Percentiles rank a stretch among this genome's conserved stretches.
These are phyloP conservation scores for Dicerorhinus sumatrensis DNA, from an alignment of 2,113 vertebrate genomes.

Conservation along the genomic window DNA sequence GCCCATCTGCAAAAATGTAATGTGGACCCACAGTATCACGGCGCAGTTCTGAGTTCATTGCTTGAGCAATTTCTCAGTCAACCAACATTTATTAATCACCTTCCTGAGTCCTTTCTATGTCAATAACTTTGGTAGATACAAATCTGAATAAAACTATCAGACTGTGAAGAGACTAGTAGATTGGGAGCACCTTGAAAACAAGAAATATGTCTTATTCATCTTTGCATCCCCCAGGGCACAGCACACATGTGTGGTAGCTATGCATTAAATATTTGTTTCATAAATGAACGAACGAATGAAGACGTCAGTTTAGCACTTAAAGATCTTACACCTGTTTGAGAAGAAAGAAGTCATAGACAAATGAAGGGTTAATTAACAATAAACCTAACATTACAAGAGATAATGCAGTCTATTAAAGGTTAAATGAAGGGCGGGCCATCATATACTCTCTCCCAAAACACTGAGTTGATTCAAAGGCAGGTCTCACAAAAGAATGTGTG, in stretches of 20 bases:
- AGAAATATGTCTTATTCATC: not conserved
- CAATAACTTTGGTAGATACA: not conserved
- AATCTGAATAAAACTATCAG: not conserved
- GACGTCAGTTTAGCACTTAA: not conserved
- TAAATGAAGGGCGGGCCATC: not conserved
- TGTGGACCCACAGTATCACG: not conserved
- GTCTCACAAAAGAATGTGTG: not conserved
- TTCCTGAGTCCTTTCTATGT: not conserved
- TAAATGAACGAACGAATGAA: not conserved
- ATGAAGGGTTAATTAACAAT: not conserved
- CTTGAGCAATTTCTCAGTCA: not conserved
- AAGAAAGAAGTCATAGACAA: not conserved
- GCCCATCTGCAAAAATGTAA: not conserved
- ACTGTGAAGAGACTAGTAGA: not conserved
- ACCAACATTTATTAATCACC: not conserved
- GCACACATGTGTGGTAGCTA: accelerated
- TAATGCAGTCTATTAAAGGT: not conserved
- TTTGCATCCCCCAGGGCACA: not conserved
- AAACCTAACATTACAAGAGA: not conserved
- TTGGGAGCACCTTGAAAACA: not conserved
- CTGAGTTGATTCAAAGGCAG: not conserved
- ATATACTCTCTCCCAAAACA: not conserved
- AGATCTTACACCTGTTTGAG: not conserved
- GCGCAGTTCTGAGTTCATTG: not conserved
- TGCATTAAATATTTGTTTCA: not conserved